A percentile compares a stretch with the other conserved stretches of the same genome.
phyloP scores from a whole-genome alignment of 2,888 invertebrate species.

The Leucophora obtusa region DNA sequence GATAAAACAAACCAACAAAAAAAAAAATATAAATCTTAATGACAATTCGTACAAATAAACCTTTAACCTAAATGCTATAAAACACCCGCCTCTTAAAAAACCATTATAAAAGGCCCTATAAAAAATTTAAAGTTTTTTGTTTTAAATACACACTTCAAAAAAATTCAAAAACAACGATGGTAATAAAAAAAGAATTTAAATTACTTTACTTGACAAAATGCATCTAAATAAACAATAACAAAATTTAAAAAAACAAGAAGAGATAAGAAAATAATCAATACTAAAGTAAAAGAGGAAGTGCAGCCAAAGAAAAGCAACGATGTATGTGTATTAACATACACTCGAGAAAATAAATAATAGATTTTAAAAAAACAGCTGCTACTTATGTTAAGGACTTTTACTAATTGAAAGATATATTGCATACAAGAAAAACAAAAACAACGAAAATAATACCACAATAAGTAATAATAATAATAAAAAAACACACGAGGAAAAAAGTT shows the following conservation, averaged over 20 bases:
- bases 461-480: neutral
- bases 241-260: constrained; percentile 7
- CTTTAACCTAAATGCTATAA: constrained; percentile 57
- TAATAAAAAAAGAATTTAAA: constrained; percentile 53
- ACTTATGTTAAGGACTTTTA: constrained; percentile 52
- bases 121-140: constrained; percentile 22
- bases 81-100: constrained; percentile 58
- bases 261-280: constrained; percentile 19
- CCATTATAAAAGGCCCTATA: constrained; percentile 41
- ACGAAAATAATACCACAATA: neutral
- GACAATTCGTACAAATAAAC: constrained; percentile 35
- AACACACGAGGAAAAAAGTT: no score
- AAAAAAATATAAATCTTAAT: constrained; percentile 44
- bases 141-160: neutral
- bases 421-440: neutral
- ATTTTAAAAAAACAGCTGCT: constrained; percentile 38
- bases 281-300: constrained; percentile 21
- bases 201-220: constrained; percentile 55
- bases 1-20: neutral
- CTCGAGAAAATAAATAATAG: constrained; percentile 14
- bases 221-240: constrained; percentile 50
- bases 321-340: neutral
- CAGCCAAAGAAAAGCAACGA: neutral
- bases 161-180: neutral
- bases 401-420: constrained; percentile 61